A percentile compares a stretch with the other conserved stretches of the same genome.
These are phyloP conservation scores for Fulmarus glacialis DNA, from an alignment of 2,113 vertebrate genomes.

Conservation along the genomic window DNA sequence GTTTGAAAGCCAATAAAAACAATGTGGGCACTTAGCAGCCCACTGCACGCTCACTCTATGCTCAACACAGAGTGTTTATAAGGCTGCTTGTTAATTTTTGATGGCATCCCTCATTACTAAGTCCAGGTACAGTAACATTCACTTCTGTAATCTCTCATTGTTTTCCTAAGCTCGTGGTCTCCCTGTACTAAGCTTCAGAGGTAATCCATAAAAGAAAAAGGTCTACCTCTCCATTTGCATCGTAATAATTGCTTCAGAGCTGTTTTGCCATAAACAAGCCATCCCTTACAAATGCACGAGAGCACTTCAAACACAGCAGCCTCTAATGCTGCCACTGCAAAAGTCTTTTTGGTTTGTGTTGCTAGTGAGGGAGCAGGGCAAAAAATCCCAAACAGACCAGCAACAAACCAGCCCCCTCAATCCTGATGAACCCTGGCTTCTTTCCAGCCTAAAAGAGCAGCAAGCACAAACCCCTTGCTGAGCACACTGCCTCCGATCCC, in stretches of 20 bases:
- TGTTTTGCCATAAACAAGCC: neutral
- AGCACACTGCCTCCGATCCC: fast-evolving
- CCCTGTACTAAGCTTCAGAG: neutral
- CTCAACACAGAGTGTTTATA: neutral
- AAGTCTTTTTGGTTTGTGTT: neutral
- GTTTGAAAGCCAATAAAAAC: neutral
- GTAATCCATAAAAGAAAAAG: neutral
- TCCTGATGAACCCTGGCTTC: neutral
- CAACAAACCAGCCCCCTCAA: neutral
- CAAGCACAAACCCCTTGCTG: neutral
- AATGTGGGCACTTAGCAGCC: neutral
- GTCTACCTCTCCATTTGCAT: neutral
- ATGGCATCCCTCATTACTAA: neutral
- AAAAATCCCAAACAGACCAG: neutral
- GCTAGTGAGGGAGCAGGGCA: neutral
- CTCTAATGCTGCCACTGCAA: neutral
- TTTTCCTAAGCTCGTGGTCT: neutral
- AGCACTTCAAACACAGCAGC: neutral
- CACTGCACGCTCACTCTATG: neutral
- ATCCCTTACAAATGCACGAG: neutral
- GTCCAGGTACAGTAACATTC: neutral
- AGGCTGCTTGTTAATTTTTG: neutral
- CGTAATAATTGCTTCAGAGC: neutral
- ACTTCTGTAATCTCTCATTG: neutral
- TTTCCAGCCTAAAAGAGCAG: neutral